These are phyloP conservation scores for Morus bassanus DNA, from an alignment of 2,797 vertebrate genomes.

Conservation along the genomic window DNA sequence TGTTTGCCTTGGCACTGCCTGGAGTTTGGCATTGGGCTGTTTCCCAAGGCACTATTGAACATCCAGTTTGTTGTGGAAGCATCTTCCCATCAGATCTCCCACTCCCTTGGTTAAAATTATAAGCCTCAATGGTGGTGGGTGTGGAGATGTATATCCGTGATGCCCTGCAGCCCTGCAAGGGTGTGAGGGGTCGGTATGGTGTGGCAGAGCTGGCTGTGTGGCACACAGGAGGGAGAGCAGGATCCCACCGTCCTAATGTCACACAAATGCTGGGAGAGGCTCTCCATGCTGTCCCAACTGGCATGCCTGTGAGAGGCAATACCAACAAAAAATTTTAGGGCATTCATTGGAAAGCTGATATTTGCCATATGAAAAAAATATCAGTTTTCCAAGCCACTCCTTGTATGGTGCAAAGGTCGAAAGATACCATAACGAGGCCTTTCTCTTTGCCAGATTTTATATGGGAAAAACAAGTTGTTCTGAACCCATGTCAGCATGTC, in stretches of 20 bases:
- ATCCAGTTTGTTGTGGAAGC: neutral
- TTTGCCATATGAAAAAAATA: neutral
- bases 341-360: neutral
- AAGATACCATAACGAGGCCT: accelerated
- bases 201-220: neutral
- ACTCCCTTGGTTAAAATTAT: neutral
- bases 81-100: neutral
- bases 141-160: accelerated
- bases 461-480: neutral
- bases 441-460: neutral
- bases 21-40: neutral
- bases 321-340: neutral
- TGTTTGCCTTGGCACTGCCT: neutral
- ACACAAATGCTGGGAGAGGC: neutral
- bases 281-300: neutral
- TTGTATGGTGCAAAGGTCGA: neutral
- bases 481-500: neutral
- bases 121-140: accelerated
- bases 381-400: neutral
- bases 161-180: neutral
- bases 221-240: neutral
- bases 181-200: accelerated
- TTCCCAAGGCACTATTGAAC: neutral
- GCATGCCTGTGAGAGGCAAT: neutral
- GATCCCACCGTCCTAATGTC: neutral